Evolutionary conservation across 2,797 vertebrate genomes (phyloP).

Genomic region (Acrossocheilus fasciatus): DNA sequence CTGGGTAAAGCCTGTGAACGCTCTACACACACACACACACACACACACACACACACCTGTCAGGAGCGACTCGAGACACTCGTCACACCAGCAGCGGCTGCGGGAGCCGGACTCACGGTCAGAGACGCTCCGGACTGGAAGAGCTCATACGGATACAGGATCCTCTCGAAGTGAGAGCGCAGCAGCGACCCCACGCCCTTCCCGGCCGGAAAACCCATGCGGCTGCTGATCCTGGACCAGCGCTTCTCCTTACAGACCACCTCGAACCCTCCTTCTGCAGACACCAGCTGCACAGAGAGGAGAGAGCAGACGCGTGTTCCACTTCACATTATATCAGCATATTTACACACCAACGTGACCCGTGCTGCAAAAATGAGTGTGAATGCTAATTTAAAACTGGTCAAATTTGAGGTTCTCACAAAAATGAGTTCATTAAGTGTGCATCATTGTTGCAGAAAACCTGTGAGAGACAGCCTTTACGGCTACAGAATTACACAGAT

Average conservation of each 20-base stretch:
- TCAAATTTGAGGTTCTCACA: no score
- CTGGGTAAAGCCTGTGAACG: conserved; percentile 87
- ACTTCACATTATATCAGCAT: no score
- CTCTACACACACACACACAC: conserved; percentile 75
- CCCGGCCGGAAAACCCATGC: conserved; percentile 93
- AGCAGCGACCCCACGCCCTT: conserved; percentile 91
- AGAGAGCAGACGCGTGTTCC: background rate
- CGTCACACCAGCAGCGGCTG: background rate
- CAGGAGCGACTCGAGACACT: background rate
- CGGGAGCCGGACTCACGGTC: conserved; percentile 76
- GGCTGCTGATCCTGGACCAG: conserved; percentile 93
- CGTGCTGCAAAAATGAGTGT: no score
- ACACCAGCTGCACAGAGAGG: conserved; percentile 84
- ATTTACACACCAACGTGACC: no score
- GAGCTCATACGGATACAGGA: conserved; percentile 97
- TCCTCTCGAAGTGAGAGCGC: conserved; percentile 93
- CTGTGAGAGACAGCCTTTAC: no score
- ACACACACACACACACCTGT: background rate
- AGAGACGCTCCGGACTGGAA: conserved; percentile 96
- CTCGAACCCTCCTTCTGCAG: conserved; percentile 95
- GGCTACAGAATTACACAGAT: no score
- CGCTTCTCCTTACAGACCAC: conserved; percentile 92
- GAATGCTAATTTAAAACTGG: no score
- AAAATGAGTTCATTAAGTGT: no score
- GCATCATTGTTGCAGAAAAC: no score